These are phyloP conservation scores for Caretta caretta DNA, from an alignment of 2,113 vertebrate genomes.

Conservation along the genomic window DNA sequence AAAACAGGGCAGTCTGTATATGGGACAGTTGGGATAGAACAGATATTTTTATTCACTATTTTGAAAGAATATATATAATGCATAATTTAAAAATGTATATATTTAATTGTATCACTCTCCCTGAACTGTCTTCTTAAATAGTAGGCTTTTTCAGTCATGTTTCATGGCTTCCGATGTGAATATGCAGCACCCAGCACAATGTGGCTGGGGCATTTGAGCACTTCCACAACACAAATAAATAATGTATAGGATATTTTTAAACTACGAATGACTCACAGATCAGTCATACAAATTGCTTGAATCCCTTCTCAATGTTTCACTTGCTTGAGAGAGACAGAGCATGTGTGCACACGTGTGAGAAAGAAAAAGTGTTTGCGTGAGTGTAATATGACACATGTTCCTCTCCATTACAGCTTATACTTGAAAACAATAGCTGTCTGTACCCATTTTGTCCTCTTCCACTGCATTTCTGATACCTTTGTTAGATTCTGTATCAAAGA, in stretches of 20 bases:
- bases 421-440: neutral
- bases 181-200: neutral
- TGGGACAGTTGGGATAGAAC: neutral
- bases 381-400: too few species aligned
- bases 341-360: neutral
- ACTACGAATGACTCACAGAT: neutral
- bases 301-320: neutral
- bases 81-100: neutral
- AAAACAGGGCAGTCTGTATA: neutral
- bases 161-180: neutral
- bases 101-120: fast-evolving
- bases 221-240: neutral
- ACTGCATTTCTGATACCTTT: neutral
- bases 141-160: neutral
- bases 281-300: neutral
- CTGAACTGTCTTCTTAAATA: neutral
- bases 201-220: neutral
- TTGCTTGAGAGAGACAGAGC: neutral
- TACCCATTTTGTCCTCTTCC: neutral
- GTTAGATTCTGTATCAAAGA: too few species aligned
- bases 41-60: neutral
- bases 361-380: neutral
- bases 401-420: too few species aligned
- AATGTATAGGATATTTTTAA: fast-evolving
- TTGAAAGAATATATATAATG: neutral